Base-by-base conservation (phyloP, 1,140 invertebrate genomes). In the Sycophila sp. region DNA sequence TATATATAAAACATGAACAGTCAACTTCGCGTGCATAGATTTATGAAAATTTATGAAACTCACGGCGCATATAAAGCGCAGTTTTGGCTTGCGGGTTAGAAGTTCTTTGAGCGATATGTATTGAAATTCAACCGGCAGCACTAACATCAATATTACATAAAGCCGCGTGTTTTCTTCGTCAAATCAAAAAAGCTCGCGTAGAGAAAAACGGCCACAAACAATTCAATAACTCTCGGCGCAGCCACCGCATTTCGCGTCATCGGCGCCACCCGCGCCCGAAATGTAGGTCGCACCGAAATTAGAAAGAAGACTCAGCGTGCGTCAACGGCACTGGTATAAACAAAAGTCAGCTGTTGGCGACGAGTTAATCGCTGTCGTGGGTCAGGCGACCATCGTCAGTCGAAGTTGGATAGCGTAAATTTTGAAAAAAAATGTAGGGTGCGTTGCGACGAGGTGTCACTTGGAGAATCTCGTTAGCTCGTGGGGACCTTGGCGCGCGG, bases 311-410 rank as follows among this genome's bases (percentile, higher is more conserved):
- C n/a, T n/a, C n/a, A n/a, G 38, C 38, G 11, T 19, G 17, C 4
- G 17, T 45, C 17, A 45, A 15, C 40, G n/a, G 11, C 11, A 45
- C 40, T 3, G n/a, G 68, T 72, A 42, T 42, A 72, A 72, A 72
- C 55, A 63, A 55, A 55, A 55, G 26, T 66, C 63, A 66, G 49
- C 63, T 66, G 63, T 42, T 55, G 11, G 4, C 1, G 24, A 38
- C n/a, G n/a, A 26, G 36, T 66, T 65, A n/a, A n/a, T n/a, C n/a
- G n/a, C n/a, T n/a, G n/a, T 65, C 34, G 34, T n/a, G n/a, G n/a
- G n/a, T n/a, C n/a, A n/a, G n/a, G n/a, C n/a, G n/a, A n/a, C n/a
- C n/a, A n/a, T n/a, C n/a, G n/a, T n/a, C n/a, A n/a, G n/a, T n/a
- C n/a, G n/a, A n/a, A n/a, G n/a, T n/a, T n/a, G n/a, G n/a, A n/a